Base-by-base conservation (phyloP, 2,888 invertebrate genomes). In the Drosophila tripunctata region DNA sequence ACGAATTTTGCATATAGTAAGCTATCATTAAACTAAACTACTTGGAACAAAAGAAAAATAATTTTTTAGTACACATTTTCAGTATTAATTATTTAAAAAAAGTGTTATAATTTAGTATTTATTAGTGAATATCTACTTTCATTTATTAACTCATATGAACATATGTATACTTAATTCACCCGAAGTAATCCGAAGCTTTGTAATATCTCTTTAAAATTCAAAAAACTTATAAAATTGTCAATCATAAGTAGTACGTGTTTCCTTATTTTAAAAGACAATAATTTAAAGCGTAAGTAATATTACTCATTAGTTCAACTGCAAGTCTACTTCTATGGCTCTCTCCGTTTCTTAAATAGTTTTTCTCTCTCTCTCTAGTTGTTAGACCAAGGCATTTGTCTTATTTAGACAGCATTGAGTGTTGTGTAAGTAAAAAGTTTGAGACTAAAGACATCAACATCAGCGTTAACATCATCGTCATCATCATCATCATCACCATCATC, bases 321-420 rank as follows among this genome's bases (percentile, higher is more conserved):
- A 21, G 33, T 14, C 21, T 12, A n/a, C n/a, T n/a, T n/a, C n/a
- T n/a, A n/a, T n/a, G n/a, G n/a, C 38, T 0, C 0, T 19, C 15
- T 15, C 3, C 8, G 0, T 35, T 17, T 7, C 10, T 30, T 8
- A 10, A 10, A 22, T 2, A 15, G 8, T 22, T 17, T 36, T 22
- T 30, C 10, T 36, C 21, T 15, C 8, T 45, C 4, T 17, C 17
- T 27, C 27, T 17, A 6, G 58, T 12, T 45, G 51, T 27, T 3
- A 15, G 14, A 22, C 17, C 35, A 44, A 75, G 65, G 65, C 79
- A 79, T 84, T 80, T 87, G 87, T 80, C 81, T 84, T 87, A 61
- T 74, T 70, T 63, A 51, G 57, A 65, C 62, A 64, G 73, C 57
- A 36, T 31, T 41, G 51, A 44, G 24, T 47, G 12, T 31, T 36